These are phyloP conservation scores for Nemoura dubitans DNA, from an alignment of 2,888 invertebrate genomes.

Conservation along the genomic window DNA sequence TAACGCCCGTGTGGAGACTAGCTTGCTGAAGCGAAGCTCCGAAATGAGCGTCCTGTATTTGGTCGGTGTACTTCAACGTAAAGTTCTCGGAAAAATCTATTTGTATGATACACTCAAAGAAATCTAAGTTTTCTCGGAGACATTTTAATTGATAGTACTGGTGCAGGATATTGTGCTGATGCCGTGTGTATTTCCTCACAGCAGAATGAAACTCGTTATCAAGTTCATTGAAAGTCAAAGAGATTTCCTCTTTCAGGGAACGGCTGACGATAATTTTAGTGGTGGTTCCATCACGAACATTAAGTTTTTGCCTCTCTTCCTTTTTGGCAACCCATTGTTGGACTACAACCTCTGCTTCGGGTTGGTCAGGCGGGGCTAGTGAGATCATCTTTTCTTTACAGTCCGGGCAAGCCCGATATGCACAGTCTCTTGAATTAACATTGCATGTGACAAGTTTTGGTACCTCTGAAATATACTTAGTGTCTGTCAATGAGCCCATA, in stretches of 20 bases:
- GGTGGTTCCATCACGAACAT: too few species aligned
- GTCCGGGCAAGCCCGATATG: not conserved
- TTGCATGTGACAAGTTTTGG: slow-evolving; percentile 15
- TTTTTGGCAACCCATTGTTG: too few species aligned
- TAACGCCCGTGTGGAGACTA: not conserved
- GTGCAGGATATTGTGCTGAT: not conserved
- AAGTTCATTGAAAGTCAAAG: not conserved
- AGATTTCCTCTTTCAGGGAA: not conserved
- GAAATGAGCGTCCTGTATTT: not conserved
- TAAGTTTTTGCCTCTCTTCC: too few species aligned
- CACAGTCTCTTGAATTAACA: slow-evolving; percentile 3
- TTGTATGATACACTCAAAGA: too few species aligned
- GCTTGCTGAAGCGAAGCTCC: not conserved
- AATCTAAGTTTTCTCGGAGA: too few species aligned
- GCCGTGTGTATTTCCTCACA: slow-evolving; percentile 1
- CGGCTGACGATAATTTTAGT: not conserved
- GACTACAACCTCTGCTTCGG: too few species aligned
- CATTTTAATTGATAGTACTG: not conserved
- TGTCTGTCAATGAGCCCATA: not conserved
- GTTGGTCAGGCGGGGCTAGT: too few species aligned
- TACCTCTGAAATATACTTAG: slow-evolving; percentile 1
- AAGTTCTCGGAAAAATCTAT: too few species aligned
- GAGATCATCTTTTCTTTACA: too few species aligned
- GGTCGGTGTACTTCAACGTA: not conserved
- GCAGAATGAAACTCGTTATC: not conserved